phyloP scores from a whole-genome alignment of 2,113 vertebrate species.

The Orycteropus afer region DNA sequence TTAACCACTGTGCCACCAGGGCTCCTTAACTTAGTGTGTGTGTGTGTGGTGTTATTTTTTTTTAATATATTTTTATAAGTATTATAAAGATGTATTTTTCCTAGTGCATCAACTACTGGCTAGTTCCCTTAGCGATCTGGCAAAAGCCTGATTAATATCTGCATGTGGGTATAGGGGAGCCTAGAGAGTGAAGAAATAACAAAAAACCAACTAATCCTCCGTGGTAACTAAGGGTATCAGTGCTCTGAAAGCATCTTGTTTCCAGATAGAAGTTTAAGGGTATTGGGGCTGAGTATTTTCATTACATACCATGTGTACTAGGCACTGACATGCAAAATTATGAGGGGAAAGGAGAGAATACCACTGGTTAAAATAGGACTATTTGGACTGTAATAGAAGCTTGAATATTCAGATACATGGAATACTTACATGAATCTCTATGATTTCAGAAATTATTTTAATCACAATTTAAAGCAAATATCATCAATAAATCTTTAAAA shows the following conservation, averaged over 20 bases:
- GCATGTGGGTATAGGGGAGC: background rate
- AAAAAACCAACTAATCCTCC: background rate
- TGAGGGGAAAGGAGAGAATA: background rate
- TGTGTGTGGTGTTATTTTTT: background rate
- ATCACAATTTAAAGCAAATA: constrained; percentile 28
- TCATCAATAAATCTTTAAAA: constrained; percentile 14
- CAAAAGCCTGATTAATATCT: background rate
- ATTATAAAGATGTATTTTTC: background rate
- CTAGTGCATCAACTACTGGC: background rate
- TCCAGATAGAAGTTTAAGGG: background rate
- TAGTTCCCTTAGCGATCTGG: background rate
- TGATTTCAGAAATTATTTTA: constrained; percentile 34
- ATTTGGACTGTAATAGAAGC: background rate
- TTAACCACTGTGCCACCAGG: no score
- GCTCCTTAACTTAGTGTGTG: no score
- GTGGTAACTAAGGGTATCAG: background rate
- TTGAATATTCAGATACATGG: constrained; percentile 1
- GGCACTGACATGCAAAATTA: background rate
- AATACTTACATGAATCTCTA: background rate
- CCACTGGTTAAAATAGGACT: background rate
- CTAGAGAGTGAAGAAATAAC: background rate
- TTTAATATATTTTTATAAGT: background rate
- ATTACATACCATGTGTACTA: background rate
- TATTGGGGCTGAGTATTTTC: background rate
- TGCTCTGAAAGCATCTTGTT: background rate